Evolutionary conservation across 1,140 invertebrate genomes (phyloP), one percentile per base, ranked within the genome.

Genomic region (Oreohelix idahoensis): DNA sequence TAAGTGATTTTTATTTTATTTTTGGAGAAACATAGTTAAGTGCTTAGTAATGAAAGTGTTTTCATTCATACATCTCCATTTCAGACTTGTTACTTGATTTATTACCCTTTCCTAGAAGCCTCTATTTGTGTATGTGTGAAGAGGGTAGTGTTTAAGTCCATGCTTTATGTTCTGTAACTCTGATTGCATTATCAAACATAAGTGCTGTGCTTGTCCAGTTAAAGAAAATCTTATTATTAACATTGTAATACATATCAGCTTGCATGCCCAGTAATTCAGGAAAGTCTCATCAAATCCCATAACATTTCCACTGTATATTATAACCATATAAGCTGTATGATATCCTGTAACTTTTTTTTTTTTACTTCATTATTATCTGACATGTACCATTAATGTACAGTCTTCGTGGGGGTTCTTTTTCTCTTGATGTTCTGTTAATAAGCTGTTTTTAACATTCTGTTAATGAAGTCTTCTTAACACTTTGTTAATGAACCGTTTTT

Each of bases 241-340:
- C 32, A 51, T 51, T 73, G 36, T 53, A 53, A 38, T 4, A 77
- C 75, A 77, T 77, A 77, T 77, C 75, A 77, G 45, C 75, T 53
- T 77, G 75, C 75, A 77, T 77, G 75, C 75, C 32, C 75, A 49
- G 51, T 77, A 49, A 53, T 49, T 53, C 49, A 53, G 75, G 75
- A 53, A 73, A 53, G 71, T 49, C 71, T 49, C 11, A 36, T 74
- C 71, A 74, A 74, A 53, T 29, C 75, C 42, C 51, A 13, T 77
- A 53, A 77, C 42, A 77, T 77, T 77, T 49, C 75, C 75, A 77
- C 45, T 77, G 38, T 49, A 74, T 42, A 53, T 29, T 77, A 53
- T 36, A 77, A 77, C 29, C 23, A 29, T 74, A 39, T 74, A 74
- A 23, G 71, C 71, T 74, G 71, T 74, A 74, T 26, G 26, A 53